These are phyloP conservation scores for Orthonyx spaldingii DNA, from an alignment of 2,113 vertebrate genomes.

Conservation along the genomic window DNA sequence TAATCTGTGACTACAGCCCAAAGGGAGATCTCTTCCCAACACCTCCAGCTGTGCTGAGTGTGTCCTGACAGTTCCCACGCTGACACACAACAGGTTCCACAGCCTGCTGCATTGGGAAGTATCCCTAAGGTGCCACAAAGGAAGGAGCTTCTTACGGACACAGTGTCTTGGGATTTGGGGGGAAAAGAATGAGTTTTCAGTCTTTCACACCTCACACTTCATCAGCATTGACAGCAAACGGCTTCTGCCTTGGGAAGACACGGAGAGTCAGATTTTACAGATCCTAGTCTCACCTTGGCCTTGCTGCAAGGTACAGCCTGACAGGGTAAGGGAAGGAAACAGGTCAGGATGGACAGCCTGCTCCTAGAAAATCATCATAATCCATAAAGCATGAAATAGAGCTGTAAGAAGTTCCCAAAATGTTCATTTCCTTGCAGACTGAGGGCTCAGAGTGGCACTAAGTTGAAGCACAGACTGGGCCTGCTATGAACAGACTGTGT, in stretches of 20 bases:
- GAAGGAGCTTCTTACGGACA: background rate
- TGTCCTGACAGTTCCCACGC: background rate
- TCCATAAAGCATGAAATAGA: rapidly evolving
- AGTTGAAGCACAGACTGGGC: no score
- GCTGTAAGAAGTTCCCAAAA: background rate
- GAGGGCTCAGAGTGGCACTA: background rate
- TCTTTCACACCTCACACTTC: slow-evolving; percentile 89
- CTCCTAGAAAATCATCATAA: rapidly evolving
- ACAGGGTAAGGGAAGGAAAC: background rate
- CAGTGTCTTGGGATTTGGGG: background rate
- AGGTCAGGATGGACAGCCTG: background rate
- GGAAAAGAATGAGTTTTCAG: background rate
- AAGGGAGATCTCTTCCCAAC: background rate
- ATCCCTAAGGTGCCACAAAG: background rate
- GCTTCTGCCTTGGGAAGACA: slow-evolving; percentile 93
- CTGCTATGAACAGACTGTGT: rapidly evolving
- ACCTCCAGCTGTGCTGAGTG: background rate
- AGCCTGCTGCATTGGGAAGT: background rate
- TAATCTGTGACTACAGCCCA: background rate
- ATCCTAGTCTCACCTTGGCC: slow-evolving; percentile 90
- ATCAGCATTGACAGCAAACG: slow-evolving; percentile 89
- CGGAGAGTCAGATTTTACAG: slow-evolving; percentile 90
- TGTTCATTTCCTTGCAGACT: rapidly evolving
- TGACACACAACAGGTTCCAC: background rate
- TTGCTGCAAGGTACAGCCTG: slow-evolving; percentile 88